These are phyloP conservation scores for Tholera decimalis DNA, from an alignment of 2,888 invertebrate species.

Conservation along the genomic window DNA sequence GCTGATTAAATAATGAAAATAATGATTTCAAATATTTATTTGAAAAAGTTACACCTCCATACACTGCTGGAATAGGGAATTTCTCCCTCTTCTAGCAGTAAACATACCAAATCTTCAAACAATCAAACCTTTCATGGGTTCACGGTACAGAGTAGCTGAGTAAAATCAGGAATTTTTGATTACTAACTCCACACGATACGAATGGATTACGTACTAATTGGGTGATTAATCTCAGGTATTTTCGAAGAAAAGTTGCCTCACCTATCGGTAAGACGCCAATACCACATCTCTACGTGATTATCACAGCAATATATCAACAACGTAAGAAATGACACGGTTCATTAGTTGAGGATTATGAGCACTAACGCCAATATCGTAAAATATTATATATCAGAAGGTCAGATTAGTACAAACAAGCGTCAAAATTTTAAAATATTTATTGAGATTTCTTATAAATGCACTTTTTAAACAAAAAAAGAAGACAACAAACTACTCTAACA, in stretches of 20 bases:
- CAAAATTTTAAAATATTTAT: too few species aligned
- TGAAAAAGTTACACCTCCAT: too few species aligned
- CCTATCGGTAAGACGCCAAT: slow-evolving; percentile 16
- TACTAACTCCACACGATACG: neutral
- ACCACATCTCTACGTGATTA: slow-evolving; percentile 26
- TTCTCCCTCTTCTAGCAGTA: neutral
- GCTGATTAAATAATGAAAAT: too few species aligned
- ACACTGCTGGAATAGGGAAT: too few species aligned
- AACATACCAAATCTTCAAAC: neutral
- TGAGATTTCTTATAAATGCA: too few species aligned
- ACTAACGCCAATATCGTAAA: slow-evolving; percentile 52
- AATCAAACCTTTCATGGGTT: neutral
- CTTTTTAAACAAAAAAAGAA: too few species aligned
- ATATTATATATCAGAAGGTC: neutral
- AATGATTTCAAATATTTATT: too few species aligned
- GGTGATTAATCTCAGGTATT: slow-evolving; percentile 11
- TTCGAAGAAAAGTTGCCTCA: slow-evolving; percentile 7
- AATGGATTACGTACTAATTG: neutral
- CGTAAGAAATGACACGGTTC: slow-evolving; percentile 69
- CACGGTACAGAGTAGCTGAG: neutral
- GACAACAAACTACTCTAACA: too few species aligned
- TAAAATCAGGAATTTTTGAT: neutral
- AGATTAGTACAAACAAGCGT: accelerated
- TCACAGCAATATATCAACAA: slow-evolving; percentile 47
- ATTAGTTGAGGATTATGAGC: slow-evolving; percentile 73